Evolutionary conservation across 2,797 vertebrate genomes (phyloP), one percentile per base, ranked within the genome.

Genomic region (Arrhamphus sclerolepis): DNA sequence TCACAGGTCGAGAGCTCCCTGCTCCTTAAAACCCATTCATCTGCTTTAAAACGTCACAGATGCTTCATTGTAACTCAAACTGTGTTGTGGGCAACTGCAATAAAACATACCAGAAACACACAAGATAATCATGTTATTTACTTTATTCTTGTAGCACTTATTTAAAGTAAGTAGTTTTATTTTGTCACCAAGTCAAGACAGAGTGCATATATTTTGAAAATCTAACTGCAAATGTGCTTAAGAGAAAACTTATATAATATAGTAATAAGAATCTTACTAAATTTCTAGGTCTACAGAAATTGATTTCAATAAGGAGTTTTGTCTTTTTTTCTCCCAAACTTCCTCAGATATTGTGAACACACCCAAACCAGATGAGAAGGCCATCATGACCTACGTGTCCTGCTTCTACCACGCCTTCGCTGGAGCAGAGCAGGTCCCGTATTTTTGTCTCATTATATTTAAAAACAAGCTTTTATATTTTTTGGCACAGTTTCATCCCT

Each of bases 401-500:
- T 97, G 96, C 86, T 97, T 97, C 89, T 97, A 97, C 77, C 96
- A 97, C 13, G 96, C 96, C 61, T 97, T 97, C 0, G 95, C 96
- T 0, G 95, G 95, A 0, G 95, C 94, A 0, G 95, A 96, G 63
- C 95, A 96, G 94, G 95, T 95, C 68, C 1, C 3, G 9, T 10
- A 4, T 44, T 7, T 44, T 21, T 44, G 2, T n/a, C 16, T 19
- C 2, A 19, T 20, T 44, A 0, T n/a, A 8, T 51, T 38, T 14
- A 11, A 3, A 17, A 1, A 0, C 5, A 38, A 11, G 0, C n/a
- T n/a, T 16, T 18, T 9, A 8, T 20, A 43, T 28, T 26, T 24
- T 17, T 21, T n/a, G n/a, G n/a, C n/a, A 34, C 6, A 16, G 5
- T 46, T 22, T 34, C 1, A 20, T 6, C 2, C 10, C 3, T 4